These are phyloP conservation scores for Listronotus bonariensis DNA, from an alignment of 1,140 invertebrate species.

Conservation along the genomic window DNA sequence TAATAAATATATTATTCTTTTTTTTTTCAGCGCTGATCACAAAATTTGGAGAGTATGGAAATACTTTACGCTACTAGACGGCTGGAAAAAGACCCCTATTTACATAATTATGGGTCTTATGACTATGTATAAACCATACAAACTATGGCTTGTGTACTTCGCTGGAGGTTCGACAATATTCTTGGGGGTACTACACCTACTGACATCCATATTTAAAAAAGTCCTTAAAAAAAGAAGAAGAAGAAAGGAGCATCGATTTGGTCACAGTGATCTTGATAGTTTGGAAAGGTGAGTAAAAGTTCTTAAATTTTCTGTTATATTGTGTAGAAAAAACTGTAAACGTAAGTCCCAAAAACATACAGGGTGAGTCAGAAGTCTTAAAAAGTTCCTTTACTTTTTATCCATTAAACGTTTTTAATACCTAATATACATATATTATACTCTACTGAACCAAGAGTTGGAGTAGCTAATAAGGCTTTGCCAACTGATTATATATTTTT, in stretches of 20 bases:
- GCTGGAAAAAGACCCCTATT: conserved; percentile 51
- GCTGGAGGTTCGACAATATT: conserved; percentile 47
- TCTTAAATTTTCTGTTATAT: too few relatives aligned
- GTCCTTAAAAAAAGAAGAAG: conserved; percentile 27
- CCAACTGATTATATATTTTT: too few relatives aligned
- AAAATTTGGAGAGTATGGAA: conserved; percentile 48
- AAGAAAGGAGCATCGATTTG: conserved; percentile 43
- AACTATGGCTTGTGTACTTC: conserved; percentile 52
- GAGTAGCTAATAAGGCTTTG: too few relatives aligned
- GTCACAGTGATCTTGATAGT: conserved; percentile 50
- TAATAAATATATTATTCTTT: background rate
- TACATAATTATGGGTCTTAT: conserved; percentile 49
- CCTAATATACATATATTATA: too few relatives aligned
- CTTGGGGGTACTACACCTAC: conserved; percentile 48
- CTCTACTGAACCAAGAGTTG: too few relatives aligned
- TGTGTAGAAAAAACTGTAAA: too few relatives aligned
- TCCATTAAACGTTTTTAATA: too few relatives aligned
- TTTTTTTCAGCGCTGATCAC: conserved; percentile 48
- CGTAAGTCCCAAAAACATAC: too few relatives aligned
- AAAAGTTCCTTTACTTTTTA: too few relatives aligned
- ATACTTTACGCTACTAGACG: conserved; percentile 44
- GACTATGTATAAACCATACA: conserved; percentile 50
- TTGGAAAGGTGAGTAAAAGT: conserved; percentile 48
- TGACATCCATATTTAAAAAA: conserved; percentile 44
- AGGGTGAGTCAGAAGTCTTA: too few relatives aligned